A percentile compares a stretch with the other conserved stretches of the same genome.
Evolutionary conservation across 2,888 invertebrate genomes (phyloP).

Genomic region (Carpatolechia fugitivella): DNA sequence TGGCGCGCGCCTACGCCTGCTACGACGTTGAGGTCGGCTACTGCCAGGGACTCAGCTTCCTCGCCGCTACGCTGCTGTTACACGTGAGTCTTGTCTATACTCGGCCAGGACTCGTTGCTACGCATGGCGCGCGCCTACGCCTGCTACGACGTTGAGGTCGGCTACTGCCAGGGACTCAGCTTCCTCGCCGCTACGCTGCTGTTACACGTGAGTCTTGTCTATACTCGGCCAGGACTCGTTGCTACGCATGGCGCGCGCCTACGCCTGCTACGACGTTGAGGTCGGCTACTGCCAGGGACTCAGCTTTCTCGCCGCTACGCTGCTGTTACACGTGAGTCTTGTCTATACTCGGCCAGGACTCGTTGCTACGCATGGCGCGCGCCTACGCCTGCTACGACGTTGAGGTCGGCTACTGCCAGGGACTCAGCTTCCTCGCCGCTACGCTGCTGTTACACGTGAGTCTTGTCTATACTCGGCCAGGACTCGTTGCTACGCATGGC

Average conservation of each 20-base stretch:
- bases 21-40: constrained; percentile 99
- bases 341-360: constrained; percentile 92
- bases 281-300: constrained; percentile 99
- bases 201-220: constrained; percentile 87
- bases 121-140: constrained; percentile 98
- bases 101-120: constrained; percentile 97
- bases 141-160: constrained; percentile 97
- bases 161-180: constrained; percentile 99
- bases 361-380: constrained; percentile 95
- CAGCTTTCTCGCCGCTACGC: constrained; percentile 97
- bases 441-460: constrained; percentile 96
- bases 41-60: constrained; percentile 98
- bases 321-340: constrained; percentile 93
- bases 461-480: constrained; percentile 86
- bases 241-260: constrained; percentile 97
- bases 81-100: constrained; percentile 87
- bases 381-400: constrained; percentile 98
- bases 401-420: constrained; percentile 99
- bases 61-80: constrained; percentile 96
- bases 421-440: constrained; percentile 98
- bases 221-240: constrained; percentile 96
- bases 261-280: constrained; percentile 97
- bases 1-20: constrained; percentile 98
- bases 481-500: constrained; percentile 98
- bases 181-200: constrained; percentile 97